Percentiles rank a stretch among this genome's conserved stretches.
Conservation (phyloP, 2,888 invertebrate genomes). For the Diarsia brunnea region DNA sequence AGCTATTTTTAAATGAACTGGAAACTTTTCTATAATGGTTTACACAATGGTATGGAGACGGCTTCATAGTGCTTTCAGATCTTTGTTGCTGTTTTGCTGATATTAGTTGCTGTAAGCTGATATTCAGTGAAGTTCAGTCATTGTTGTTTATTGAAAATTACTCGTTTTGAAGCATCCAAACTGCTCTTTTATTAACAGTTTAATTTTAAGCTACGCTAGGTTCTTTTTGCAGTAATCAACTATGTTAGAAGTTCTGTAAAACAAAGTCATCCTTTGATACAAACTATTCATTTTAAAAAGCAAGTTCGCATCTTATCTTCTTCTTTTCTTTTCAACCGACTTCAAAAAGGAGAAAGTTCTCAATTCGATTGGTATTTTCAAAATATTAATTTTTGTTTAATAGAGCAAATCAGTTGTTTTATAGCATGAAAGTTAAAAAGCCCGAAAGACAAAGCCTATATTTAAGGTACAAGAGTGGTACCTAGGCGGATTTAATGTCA, state of each 20-base stretch:
- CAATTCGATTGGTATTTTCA: no score
- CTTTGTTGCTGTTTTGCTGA: background rate
- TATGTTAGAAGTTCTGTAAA: no score
- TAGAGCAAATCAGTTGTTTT: background rate
- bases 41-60: background rate
- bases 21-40: constrained; percentile 36
- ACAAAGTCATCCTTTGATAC: no score
- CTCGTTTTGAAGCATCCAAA: background rate
- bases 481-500: no score
- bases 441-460: no score
- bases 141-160: background rate
- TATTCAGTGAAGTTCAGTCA: background rate
- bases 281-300: no score
- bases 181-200: background rate
- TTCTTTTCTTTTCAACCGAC: background rate
- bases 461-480: no score
- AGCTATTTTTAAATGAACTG: constrained; percentile 35
- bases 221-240: no score
- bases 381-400: no score
- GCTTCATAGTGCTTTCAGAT: background rate
- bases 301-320: background rate
- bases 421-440: no score
- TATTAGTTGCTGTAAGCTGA: background rate
- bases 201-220: no score
- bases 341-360: no score